phyloP scores from a whole-genome alignment of 2,113 vertebrate species.

The Rhinolophus ferrumequinum region DNA sequence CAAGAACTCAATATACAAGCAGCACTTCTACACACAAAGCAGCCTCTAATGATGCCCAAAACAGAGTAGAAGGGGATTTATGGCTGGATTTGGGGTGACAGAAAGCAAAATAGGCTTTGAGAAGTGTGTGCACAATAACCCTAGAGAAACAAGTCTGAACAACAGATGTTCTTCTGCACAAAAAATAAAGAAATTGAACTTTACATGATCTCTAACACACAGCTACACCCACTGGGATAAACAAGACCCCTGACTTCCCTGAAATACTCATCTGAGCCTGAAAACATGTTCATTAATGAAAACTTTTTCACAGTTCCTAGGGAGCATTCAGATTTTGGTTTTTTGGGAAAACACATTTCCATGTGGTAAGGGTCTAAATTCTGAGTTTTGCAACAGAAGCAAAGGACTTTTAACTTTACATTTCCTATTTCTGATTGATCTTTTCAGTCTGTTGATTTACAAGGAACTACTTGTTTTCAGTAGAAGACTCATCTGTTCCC shows the following conservation, averaged over 20 bases:
- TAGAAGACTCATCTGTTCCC: not conserved
- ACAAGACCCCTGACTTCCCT: slow-evolving; percentile 7
- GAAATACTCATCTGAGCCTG: not conserved
- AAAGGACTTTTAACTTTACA: slow-evolving; percentile 2
- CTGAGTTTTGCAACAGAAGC: not conserved
- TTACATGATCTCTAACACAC: not conserved
- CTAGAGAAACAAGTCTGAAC: slow-evolving; percentile 49
- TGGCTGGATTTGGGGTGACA: slow-evolving; percentile 2
- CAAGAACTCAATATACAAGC: not conserved
- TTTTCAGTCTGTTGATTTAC: not conserved
- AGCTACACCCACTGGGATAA: not conserved
- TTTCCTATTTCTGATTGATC: not conserved
- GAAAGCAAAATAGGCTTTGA: slow-evolving; percentile 24
- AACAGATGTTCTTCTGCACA: slow-evolving; percentile 49
- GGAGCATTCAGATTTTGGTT: not conserved
- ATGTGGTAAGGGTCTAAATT: not conserved
- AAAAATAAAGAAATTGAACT: slow-evolving; percentile 56
- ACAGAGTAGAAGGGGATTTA: slow-evolving; percentile 5
- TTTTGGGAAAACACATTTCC: slow-evolving; percentile 17
- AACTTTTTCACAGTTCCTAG: not conserved
- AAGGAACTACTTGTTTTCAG: not conserved
- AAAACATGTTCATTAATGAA: slow-evolving; percentile 19
- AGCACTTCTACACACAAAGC: not conserved
- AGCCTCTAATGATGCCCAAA: not conserved
- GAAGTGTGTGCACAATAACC: slow-evolving; percentile 26